Percentiles rank a stretch among this genome's conserved stretches.
Evolutionary conservation across 2,888 invertebrate species (phyloP).

Genomic region (Diogma glabrata): DNA sequence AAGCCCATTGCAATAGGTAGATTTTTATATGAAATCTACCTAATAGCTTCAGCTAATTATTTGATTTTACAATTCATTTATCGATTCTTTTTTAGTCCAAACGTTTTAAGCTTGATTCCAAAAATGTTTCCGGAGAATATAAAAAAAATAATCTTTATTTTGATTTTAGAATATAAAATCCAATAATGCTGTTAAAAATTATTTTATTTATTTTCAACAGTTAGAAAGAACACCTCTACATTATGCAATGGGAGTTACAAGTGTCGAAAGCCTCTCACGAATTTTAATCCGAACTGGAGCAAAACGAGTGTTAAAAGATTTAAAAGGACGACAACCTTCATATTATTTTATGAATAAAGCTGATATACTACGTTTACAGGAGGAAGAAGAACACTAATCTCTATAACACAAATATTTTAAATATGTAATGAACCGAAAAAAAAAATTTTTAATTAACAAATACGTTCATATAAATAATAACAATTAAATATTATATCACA

Average conservation of each 20-base stretch:
- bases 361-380: slow-evolving; percentile 71
- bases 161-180: no score
- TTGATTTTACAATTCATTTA: no score
- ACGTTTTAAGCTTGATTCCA: no score
- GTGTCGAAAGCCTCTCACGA: slow-evolving; percentile 68
- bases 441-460: background rate
- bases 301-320: slow-evolving; percentile 69
- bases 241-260: slow-evolving; percentile 81
- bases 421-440: slow-evolving; percentile 3
- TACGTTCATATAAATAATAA: background rate
- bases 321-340: slow-evolving; percentile 79
- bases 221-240: slow-evolving; percentile 78
- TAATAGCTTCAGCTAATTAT: no score
- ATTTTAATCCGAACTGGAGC: slow-evolving; percentile 75
- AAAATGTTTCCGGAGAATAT: no score
- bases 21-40: no score
- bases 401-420: background rate
- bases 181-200: no score
- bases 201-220: no score
- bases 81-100: no score
- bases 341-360: slow-evolving; percentile 90
- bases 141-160: no score
- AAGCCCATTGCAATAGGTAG: no score
- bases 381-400: slow-evolving; percentile 53
- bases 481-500: background rate